Evolutionary conservation across 2,888 invertebrate species (phyloP).

Genomic region (Torymus tubicola): DNA sequence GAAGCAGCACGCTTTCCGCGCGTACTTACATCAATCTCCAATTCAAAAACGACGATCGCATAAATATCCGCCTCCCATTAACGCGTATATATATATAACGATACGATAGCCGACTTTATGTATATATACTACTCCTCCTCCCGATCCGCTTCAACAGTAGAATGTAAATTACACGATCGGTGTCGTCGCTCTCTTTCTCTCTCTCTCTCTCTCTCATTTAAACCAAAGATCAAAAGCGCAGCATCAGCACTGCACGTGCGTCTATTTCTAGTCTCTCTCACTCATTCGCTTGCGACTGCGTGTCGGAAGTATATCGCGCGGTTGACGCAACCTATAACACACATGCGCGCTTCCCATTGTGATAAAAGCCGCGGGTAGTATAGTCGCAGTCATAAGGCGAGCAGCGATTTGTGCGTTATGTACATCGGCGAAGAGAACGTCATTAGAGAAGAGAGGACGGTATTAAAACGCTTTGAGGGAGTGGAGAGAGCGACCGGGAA

Average conservation of each 20-base stretch:
- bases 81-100: too few relatives aligned
- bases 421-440: too few relatives aligned
- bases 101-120: too few relatives aligned
- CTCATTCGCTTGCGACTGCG: neutral
- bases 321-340: neutral
- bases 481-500: neutral
- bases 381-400: too few relatives aligned
- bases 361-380: constrained; percentile 15
- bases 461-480: neutral
- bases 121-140: too few relatives aligned
- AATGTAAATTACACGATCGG: neutral
- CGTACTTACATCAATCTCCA: too few relatives aligned
- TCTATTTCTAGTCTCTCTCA: constrained; percentile 34
- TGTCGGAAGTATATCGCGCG: constrained; percentile 31
- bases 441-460: too few relatives aligned
- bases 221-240: too few relatives aligned
- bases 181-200: neutral
- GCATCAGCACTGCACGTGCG: constrained; percentile 4
- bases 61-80: too few relatives aligned
- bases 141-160: too few relatives aligned
- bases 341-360: constrained; percentile 34
- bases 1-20: neutral
- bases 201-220: constrained; percentile 13
- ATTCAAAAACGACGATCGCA: too few relatives aligned
- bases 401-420: too few relatives aligned